phyloP scores from a whole-genome alignment of 2,113 vertebrate genomes.

The Labeo catla region DNA sequence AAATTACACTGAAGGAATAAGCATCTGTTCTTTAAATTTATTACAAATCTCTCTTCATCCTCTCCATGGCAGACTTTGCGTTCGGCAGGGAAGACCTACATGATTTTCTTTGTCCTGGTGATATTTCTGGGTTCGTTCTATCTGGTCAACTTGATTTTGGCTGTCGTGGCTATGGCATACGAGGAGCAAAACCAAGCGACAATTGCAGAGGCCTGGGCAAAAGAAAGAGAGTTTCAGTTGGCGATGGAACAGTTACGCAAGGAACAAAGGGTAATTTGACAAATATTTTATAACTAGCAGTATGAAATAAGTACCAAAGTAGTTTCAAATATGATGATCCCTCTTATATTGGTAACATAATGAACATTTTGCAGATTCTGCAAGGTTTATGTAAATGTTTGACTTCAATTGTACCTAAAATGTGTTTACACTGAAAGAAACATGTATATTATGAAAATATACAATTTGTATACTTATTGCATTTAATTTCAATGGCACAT shows the following conservation, averaged over 20 bases:
- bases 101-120: conserved; percentile 98
- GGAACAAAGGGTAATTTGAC: conserved; percentile 85
- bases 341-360: too few relatives aligned
- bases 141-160: conserved; percentile 95
- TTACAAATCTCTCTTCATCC: background rate
- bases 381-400: too few relatives aligned
- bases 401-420: background rate
- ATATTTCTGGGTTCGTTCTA: conserved; percentile 99
- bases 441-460: background rate
- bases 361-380: too few relatives aligned
- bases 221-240: conserved; percentile 93
- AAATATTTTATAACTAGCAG: background rate
- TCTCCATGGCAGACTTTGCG: conserved; percentile 83
- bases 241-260: conserved; percentile 92
- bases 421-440: background rate
- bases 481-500: background rate
- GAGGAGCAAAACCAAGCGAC: conserved; percentile 99
- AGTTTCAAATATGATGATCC: too few relatives aligned
- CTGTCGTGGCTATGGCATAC: conserved; percentile 98
- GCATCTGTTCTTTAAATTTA: background rate
- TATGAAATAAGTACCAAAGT: background rate
- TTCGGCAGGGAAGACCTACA: conserved; percentile 97
- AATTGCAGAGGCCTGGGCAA: conserved; percentile 94
- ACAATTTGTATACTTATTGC: background rate
- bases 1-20: background rate